Evolutionary conservation across 2,113 vertebrate genomes (phyloP).

Genomic region (Lampris incognitus): DNA sequence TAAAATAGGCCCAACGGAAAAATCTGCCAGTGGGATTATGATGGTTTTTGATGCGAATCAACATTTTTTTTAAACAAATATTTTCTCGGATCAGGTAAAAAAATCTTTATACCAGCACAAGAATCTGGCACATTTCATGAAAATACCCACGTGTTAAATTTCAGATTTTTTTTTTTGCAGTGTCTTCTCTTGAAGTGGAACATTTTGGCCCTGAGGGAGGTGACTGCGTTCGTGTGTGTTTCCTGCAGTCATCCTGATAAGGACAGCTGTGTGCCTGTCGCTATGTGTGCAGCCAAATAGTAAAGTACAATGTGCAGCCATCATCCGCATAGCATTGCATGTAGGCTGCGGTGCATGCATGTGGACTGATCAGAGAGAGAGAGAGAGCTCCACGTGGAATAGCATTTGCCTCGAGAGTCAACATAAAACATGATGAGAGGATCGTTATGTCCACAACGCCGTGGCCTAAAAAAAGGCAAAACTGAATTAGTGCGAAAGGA

Average conservation of each 20-base stretch:
- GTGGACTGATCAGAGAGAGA: not conserved
- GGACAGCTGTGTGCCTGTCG: constrained; percentile 46
- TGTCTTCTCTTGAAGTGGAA: constrained; percentile 37
- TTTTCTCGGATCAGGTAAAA: not conserved
- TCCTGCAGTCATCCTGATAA: constrained; percentile 47
- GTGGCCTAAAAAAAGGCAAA: constrained; percentile 30
- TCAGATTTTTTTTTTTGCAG: not conserved
- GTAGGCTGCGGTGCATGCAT: constrained; percentile 23
- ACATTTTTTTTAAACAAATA: not conserved
- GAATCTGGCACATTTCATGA: constrained; percentile 22
- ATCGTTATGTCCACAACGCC: constrained; percentile 50
- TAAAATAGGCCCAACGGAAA: no score
- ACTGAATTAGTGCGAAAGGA: constrained; percentile 44
- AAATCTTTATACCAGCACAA: not conserved
- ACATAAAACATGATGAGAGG: constrained; percentile 38
- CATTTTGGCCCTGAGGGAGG: constrained; percentile 45
- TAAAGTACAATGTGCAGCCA: constrained; percentile 28
- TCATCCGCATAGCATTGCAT: constrained; percentile 36
- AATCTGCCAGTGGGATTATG: no score
- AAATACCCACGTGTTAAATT: constrained; percentile 1
- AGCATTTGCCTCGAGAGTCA: constrained; percentile 33
- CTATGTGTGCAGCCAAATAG: constrained; percentile 26
- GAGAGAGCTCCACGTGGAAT: constrained; percentile 43
- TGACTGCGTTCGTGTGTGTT: constrained; percentile 9
- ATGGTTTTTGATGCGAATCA: not conserved